Evolutionary conservation across 1,140 invertebrate species (phyloP).

Genomic region (Caenorhabditis brenneri): DNA sequence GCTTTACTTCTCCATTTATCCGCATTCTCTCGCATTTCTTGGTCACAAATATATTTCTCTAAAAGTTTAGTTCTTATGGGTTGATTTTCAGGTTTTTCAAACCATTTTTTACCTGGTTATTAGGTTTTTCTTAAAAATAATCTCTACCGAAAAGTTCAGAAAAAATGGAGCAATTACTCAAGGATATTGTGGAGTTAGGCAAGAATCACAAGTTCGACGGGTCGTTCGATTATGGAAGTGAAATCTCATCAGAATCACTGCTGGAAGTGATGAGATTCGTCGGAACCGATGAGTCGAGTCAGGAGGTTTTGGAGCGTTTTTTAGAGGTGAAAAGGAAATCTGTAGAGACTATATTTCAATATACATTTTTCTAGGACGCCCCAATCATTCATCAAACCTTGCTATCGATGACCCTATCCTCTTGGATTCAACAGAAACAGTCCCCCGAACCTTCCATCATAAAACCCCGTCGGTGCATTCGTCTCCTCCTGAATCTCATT

Average conservation of each 20-base stretch:
- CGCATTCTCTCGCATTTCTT: neutral
- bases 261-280: neutral
- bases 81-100: no score
- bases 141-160: no score
- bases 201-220: neutral
- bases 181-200: neutral
- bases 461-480: neutral
- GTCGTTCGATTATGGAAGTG: neutral
- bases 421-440: neutral
- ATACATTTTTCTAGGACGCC: neutral
- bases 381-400: neutral
- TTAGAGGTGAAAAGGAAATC: neutral
- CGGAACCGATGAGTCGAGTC: neutral
- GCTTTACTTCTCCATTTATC: no score
- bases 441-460: neutral
- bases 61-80: no score
- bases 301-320: neutral
- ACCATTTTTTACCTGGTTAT: no score
- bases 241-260: neutral
- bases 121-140: no score
- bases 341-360: neutral
- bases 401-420: neutral
- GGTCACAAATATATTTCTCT: no score
- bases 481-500: conserved; percentile 8
- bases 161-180: neutral